Base-by-base conservation (phyloP, 2,888 invertebrate species). In the Netelia fuscicornis region DNA sequence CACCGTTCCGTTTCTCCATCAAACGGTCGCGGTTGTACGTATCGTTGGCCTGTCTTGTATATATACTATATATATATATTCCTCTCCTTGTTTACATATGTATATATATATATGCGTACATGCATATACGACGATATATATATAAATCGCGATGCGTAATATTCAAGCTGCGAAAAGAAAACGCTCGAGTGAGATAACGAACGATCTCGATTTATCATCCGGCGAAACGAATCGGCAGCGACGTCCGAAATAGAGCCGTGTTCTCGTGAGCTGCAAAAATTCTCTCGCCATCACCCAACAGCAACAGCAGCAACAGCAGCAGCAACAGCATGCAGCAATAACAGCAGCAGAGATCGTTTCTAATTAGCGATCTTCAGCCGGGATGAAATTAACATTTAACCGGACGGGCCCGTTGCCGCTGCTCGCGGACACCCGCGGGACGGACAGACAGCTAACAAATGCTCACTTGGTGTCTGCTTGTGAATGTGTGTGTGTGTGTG, bases 351-450 rank as follows among this genome's bases (percentile, higher is more conserved):
- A 88, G 90, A 90, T 90, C 89, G 90, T 90, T 92, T 90, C 91
- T 92, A 92, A 92, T 92, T 91, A 92, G 90, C 89, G 87, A 90
- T 90, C 90, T 90, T 89, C 86, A 87, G 87, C 88, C 83, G 80
- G 87, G 88, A 89, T 89, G 89, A 89, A 92, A 92, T 92, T 92
- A 92, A 92, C 92, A 92, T 92, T 92, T 91, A 91, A 91, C 90
- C 81, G 89, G 87, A 87, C 89, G 87, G 87, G 89, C 89, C 88
- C 88, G 81, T 75, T 70, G 83, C 78, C 44, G 74, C 81, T 68
- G 54, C 71, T 67, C 42, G 48, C 74, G 81, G 84, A 84, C 84
- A 81, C 81, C 81, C 81, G 86, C 89, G 89, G 89, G 88, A 89
- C 88, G 87, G 82, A 89, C 88, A 83, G 89, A 90, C 90, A 89